Conservation (phyloP, 2,113 vertebrate species). For the Phaethon lepturus region DNA sequence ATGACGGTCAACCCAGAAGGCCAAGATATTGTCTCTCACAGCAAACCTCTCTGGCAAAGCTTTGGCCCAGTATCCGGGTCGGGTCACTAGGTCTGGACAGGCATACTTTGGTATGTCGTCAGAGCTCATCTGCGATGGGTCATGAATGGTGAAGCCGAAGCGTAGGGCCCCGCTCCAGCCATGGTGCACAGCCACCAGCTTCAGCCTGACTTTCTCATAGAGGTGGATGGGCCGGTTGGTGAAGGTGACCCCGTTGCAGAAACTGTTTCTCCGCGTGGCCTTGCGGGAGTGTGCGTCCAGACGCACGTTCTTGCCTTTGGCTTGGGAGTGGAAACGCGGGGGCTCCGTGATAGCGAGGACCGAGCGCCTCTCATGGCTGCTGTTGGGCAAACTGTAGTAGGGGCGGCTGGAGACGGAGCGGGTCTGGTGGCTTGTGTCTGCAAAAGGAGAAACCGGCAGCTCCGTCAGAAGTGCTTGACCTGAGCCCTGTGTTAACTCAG, state of each 20-base stretch:
- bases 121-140: slow-evolving; percentile 89
- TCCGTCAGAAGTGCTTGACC: neutral
- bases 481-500: fast-evolving
- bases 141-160: slow-evolving; percentile 94
- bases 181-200: slow-evolving; percentile 89
- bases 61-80: slow-evolving; percentile 97
- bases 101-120: slow-evolving; percentile 97
- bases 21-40: slow-evolving; percentile 90
- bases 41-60: slow-evolving; percentile 95
- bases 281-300: slow-evolving; percentile 91
- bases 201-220: slow-evolving; percentile 95
- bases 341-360: slow-evolving; percentile 82
- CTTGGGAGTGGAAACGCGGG: slow-evolving; percentile 91
- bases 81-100: slow-evolving; percentile 94
- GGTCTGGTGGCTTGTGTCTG: slow-evolving; percentile 87
- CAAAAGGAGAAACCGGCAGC: neutral
- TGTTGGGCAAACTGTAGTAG: slow-evolving; percentile 86
- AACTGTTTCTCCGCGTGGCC: slow-evolving; percentile 94
- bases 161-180: slow-evolving; percentile 97
- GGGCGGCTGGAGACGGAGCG: slow-evolving; percentile 87
- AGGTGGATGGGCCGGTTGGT: slow-evolving; percentile 93
- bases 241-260: slow-evolving; percentile 97
- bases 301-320: slow-evolving; percentile 96
- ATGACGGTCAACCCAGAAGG: slow-evolving; percentile 96
- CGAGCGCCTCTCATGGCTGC: slow-evolving; percentile 85